Percentiles rank a stretch among this genome's conserved stretches.
Conservation (phyloP, 2,797 vertebrate genomes). For the Esox lucius region DNA sequence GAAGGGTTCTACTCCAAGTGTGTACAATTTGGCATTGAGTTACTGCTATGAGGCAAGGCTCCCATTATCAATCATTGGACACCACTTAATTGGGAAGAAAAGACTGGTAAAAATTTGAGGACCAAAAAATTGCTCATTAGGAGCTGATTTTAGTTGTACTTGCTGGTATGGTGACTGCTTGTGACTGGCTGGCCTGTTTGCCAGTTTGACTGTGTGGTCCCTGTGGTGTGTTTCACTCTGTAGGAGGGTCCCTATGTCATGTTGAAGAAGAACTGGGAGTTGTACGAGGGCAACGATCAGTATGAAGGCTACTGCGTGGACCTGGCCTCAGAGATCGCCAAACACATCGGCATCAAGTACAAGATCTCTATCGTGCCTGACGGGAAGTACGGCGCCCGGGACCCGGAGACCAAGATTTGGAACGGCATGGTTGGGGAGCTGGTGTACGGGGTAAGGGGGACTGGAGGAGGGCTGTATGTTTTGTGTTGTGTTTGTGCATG, state of each 20-base stretch:
- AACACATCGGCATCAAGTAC: constrained; percentile 97
- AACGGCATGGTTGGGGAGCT: constrained; percentile 98
- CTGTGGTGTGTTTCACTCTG: constrained; percentile 64
- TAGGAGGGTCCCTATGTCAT: constrained; percentile 98
- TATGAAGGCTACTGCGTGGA: constrained; percentile 98
- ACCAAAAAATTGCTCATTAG: not conserved
- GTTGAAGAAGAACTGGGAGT: constrained; percentile 98
- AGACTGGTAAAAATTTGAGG: too few relatives aligned
- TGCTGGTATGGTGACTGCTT: not conserved
- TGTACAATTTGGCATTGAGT: too few relatives aligned
- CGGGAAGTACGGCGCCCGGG: constrained; percentile 94
- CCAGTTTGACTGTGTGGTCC: constrained; percentile 2
- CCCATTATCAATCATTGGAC: not conserved
- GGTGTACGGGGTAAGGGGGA: constrained; percentile 89
- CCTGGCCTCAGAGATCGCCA: constrained; percentile 95
- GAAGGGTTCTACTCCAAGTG: too few relatives aligned
- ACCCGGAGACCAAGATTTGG: constrained; percentile 97
- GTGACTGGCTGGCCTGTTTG: not conserved
- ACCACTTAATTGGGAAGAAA: not conserved
- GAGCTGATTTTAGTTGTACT: not conserved
- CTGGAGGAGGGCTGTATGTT: not conserved
- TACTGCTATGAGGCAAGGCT: too few relatives aligned
- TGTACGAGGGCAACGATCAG: constrained; percentile 96
- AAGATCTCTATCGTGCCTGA: constrained; percentile 96
- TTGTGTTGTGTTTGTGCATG: not conserved